Evolutionary conservation across 1,140 invertebrate genomes (phyloP).

Genomic region (Pseudomyrmex cubaensis): DNA sequence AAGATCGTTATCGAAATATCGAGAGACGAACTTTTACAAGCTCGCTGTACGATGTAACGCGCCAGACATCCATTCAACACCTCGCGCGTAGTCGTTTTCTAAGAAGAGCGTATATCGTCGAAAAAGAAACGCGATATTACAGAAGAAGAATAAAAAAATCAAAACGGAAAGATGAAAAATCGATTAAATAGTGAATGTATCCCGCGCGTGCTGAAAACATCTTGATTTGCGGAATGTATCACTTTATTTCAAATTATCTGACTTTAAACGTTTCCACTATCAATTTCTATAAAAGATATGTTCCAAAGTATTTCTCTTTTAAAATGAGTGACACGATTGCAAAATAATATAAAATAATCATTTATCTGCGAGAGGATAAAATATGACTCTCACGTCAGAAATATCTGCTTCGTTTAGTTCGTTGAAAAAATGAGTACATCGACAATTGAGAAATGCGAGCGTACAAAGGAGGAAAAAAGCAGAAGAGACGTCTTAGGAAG

Average conservation of each 20-base stretch:
- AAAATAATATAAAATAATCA: background rate
- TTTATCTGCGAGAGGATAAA: background rate
- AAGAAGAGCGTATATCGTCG: background rate
- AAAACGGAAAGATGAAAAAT: background rate
- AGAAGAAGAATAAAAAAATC: background rate
- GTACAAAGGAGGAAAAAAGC: background rate
- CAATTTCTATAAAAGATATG: background rate
- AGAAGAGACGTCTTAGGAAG: background rate
- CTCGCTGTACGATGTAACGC: slow-evolving; percentile 26
- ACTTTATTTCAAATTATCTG: background rate
- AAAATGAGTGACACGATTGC: background rate
- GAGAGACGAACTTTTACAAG: slow-evolving; percentile 23
- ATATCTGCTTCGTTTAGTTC: background rate
- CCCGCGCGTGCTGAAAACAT: background rate
- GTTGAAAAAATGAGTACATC: background rate
- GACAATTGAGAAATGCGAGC: slow-evolving; percentile 19
- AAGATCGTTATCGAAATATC: slow-evolving; percentile 4
- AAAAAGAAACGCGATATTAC: slow-evolving; percentile 24
- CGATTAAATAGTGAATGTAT: background rate
- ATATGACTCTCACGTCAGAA: background rate
- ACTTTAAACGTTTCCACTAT: background rate
- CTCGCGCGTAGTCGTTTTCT: slow-evolving; percentile 27
- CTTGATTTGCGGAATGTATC: background rate
- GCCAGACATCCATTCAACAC: slow-evolving; percentile 49
- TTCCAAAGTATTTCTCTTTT: background rate